phyloP scores from a whole-genome alignment of 1,140 invertebrate species.

The Coelopa frigida region DNA sequence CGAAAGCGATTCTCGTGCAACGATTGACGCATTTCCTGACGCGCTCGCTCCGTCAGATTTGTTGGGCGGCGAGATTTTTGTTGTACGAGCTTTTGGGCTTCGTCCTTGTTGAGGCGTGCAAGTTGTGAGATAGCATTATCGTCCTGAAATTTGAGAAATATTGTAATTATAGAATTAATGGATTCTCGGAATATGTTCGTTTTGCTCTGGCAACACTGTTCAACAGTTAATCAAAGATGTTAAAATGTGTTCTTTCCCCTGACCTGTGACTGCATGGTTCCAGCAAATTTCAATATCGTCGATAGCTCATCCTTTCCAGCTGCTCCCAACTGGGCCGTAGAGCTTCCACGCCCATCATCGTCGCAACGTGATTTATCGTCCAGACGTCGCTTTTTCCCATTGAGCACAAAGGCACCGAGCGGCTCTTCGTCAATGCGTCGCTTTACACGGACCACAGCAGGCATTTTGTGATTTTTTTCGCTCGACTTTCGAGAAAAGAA shows the following conservation, averaged over 20 bases:
- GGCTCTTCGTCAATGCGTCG: conserved; percentile 51
- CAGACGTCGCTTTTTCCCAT: conserved; percentile 49
- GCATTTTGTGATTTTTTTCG: conserved; percentile 44
- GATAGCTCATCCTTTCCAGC: conserved; percentile 34
- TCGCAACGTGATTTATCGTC: conserved; percentile 25
- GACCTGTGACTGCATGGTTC: conserved; percentile 47
- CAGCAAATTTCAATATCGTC: conserved; percentile 51
- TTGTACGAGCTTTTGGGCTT: conserved; percentile 30
- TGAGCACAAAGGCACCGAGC: conserved; percentile 48
- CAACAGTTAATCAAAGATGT: not conserved
- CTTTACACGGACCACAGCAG: conserved; percentile 52
- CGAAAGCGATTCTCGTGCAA: conserved; percentile 36
- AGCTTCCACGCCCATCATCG: not conserved
- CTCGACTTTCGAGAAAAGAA: too few relatives aligned
- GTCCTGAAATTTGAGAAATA: conserved; percentile 20
- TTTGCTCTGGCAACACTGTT: conserved; percentile 16
- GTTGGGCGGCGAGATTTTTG: conserved; percentile 16
- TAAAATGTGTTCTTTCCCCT: conserved; percentile 2
- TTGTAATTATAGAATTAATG: conserved; percentile 2
- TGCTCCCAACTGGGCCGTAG: too few relatives aligned
- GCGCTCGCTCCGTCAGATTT: conserved; percentile 15
- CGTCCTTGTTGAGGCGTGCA: conserved; percentile 43
- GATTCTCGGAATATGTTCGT: conserved; percentile 1
- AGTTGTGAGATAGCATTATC: conserved; percentile 39
- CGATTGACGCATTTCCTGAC: conserved; percentile 28